Base-by-base conservation (phyloP, 1,140 invertebrate genomes). In the Dreissena polymorpha region DNA sequence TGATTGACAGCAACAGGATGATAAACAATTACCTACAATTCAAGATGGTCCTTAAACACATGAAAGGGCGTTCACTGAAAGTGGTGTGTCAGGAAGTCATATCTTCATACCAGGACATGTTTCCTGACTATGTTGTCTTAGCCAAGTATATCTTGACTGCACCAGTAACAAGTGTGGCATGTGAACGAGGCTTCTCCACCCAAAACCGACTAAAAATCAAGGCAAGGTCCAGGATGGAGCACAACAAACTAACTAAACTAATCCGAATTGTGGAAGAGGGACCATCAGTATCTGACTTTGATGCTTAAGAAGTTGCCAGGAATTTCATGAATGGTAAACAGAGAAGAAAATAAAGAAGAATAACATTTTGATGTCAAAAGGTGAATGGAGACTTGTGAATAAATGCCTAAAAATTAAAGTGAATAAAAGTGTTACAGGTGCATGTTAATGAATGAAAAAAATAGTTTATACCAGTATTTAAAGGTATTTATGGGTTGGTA, bases 151-250 rank as follows among this genome's bases (percentile, higher is more conserved):
- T 64, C 21, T 51, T 75, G n/a, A 63, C 65, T 6, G 63, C 73
- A 16, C 60, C 73, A 29, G n/a, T 75, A n/a, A 75, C 73, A 16
- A 64, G 57, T 63, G 73, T 75, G 16, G 57, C 73, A 23, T 75
- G 73, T 75, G 73, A 75, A 51, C 25, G 73, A 1, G 73, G 73
- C n/a, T 75, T 75, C 73, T 64, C 57, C 65, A 63, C 65, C 7
- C 73, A 75, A 13, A 75, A 75, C 18, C 63, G 50, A 64, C n/a
- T 75, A 29, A 75, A 75, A 50, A 75, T 55, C 16, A 75, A 75
- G 60, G 60, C 57, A 64, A 39, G 73, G 21, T 16, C 21, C 13
- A 10, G 73, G 12, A 27, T 64, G 10, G 65, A 75, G 16, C 60
- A 75, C n/a, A 21, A 64, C 10, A 75, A 57, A 18, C 18, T 75